phyloP scores from a whole-genome alignment of 92 coral and sea anemone species.

The Palythoa caribaeorum region DNA sequence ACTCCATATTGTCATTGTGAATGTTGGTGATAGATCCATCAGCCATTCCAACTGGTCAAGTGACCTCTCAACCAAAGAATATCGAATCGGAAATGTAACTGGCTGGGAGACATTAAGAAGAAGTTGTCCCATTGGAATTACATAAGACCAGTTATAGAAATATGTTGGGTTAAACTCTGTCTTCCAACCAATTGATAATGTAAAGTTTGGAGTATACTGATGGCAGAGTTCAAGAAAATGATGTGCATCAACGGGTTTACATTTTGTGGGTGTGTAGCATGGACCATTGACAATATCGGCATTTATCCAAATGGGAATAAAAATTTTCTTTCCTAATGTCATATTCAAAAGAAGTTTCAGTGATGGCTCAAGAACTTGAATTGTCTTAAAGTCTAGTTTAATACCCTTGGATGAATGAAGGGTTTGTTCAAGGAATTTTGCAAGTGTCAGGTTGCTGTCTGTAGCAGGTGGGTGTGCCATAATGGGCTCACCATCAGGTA shows the following conservation, averaged over 20 bases:
- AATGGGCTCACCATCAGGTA: conserved; percentile 68
- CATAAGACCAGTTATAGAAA: conserved; percentile 73
- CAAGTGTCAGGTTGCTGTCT: conserved; percentile 85
- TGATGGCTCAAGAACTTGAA: conserved; percentile 81
- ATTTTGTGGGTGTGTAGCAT: conserved; percentile 56
- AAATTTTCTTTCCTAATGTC: conserved; percentile 30
- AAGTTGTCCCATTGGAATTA: conserved; percentile 76
- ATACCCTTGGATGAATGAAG: conserved; percentile 79
- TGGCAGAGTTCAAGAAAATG: conserved; percentile 71
- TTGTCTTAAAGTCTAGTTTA: conserved; percentile 84
- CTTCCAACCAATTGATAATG: conserved; percentile 91
- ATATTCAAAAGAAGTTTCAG: conserved; percentile 61
- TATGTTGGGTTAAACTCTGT: conserved; percentile 58
- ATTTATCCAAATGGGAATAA: conserved; percentile 83
- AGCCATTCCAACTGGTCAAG: conserved; percentile 82
- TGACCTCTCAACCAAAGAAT: conserved; percentile 71
- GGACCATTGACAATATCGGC: conserved; percentile 89
- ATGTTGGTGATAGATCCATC: conserved; percentile 70
- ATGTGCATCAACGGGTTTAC: conserved; percentile 70
- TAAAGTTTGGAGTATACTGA: conserved; percentile 71
- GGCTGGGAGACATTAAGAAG: conserved; percentile 63
- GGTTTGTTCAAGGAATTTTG: conserved; percentile 66
- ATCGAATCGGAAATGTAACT: conserved; percentile 89
- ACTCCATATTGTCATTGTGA: conserved; percentile 90
- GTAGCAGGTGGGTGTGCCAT: conserved; percentile 96